phyloP scores from a whole-genome alignment of 1,140 invertebrate genomes.

The Cotesia chilonis region DNA sequence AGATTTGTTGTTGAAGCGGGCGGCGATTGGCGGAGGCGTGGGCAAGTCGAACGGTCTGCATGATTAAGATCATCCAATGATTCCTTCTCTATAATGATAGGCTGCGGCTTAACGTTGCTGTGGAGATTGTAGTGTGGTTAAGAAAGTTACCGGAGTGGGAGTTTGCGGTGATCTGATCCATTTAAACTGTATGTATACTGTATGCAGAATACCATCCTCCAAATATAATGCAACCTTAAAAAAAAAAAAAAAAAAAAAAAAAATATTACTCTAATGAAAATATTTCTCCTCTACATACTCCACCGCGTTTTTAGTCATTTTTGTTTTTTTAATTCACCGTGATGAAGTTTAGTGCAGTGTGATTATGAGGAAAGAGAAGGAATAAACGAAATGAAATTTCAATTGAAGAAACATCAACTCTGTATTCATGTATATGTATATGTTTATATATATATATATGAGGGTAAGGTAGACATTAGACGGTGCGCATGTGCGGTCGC shows the following conservation, averaged over 20 bases:
- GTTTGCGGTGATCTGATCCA: neutral
- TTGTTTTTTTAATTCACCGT: constrained; percentile 9
- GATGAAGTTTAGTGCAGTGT: constrained; percentile 6
- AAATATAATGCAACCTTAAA: neutral
- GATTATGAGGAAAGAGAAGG: constrained; percentile 4
- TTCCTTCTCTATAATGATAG: constrained; percentile 68
- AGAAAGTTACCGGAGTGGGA: constrained; percentile 28
- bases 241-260: neutral
- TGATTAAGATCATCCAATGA: constrained; percentile 68
- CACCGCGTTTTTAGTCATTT: neutral
- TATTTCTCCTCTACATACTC: constrained; percentile 33
- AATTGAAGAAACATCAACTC: constrained; percentile 29
- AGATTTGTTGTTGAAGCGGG: constrained; percentile 60
- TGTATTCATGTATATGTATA: neutral
- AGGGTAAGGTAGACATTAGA: constrained; percentile 6
- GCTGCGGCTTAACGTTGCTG: constrained; percentile 53
- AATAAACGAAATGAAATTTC: constrained; percentile 33
- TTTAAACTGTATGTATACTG: neutral
- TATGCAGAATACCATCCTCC: neutral
- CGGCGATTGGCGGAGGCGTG: constrained; percentile 59
- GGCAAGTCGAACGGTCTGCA: constrained; percentile 63
- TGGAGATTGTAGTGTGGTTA: constrained; percentile 36
- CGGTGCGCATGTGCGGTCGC: constrained; percentile 30
- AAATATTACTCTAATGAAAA: constrained; percentile 61
- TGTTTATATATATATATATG: neutral